Percentiles rank a stretch among this genome's conserved stretches.
Evolutionary conservation across 1,140 invertebrate genomes (phyloP).

Genomic region (Sitobion miscanthi): DNA sequence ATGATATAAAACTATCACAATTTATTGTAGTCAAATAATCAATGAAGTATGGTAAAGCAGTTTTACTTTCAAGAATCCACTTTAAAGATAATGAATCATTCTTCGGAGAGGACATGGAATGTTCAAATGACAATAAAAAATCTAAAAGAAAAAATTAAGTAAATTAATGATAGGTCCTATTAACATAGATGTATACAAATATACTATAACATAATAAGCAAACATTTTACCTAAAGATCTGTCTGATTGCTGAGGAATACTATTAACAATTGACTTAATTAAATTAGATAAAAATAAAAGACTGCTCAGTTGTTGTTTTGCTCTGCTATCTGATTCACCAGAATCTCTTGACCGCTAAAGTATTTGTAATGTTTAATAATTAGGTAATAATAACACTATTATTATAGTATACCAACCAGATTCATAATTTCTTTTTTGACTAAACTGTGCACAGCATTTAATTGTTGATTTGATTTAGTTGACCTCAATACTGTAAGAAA

Average conservation of each 20-base stretch:
- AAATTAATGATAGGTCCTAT: neutral
- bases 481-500: conserved; percentile 82
- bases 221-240: conserved; percentile 41
- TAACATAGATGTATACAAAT: neutral
- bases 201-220: neutral
- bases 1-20: conserved; percentile 78
- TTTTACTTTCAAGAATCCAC: conserved; percentile 80
- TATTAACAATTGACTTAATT: conserved; percentile 44
- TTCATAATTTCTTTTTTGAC: conserved; percentile 65
- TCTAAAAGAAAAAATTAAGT: conserved; percentile 15
- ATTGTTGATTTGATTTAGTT: conserved; percentile 79
- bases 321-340: conserved; percentile 49
- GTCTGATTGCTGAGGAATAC: conserved; percentile 46
- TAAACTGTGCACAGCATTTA: conserved; percentile 79
- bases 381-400: conserved; percentile 37
- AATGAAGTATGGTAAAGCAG: conserved; percentile 81
- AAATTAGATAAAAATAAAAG: conserved; percentile 52
- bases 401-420: conserved; percentile 54
- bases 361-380: conserved; percentile 56
- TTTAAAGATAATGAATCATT: conserved; percentile 66
- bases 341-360: conserved; percentile 53
- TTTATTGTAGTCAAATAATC: conserved; percentile 79
- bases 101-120: conserved; percentile 28
- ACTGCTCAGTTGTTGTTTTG: conserved; percentile 53
- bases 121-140: conserved; percentile 54